phyloP scores from a whole-genome alignment of 2,113 vertebrate genomes.

The Thamnaconus septentrionalis region DNA sequence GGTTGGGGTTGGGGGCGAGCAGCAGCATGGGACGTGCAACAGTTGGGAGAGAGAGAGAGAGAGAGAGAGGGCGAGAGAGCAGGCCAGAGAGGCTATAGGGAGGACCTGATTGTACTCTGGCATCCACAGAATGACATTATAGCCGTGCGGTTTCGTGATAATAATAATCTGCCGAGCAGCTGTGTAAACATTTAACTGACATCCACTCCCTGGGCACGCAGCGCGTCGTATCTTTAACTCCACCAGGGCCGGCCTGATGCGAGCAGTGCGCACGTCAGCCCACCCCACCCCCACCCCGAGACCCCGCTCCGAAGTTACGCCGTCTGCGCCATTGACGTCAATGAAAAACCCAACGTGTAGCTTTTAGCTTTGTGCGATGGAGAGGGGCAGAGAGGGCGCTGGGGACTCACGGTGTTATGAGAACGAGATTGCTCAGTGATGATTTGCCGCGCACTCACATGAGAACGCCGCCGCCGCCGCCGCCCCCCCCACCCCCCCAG shows the following conservation, averaged over 20 bases:
- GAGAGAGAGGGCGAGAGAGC: constrained; percentile 29
- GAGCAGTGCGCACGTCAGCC: constrained; percentile 64
- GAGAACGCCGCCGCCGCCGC: neutral
- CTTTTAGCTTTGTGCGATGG: constrained; percentile 39
- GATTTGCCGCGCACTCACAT: constrained; percentile 26
- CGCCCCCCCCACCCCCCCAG: constrained; percentile 27
- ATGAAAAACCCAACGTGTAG: constrained; percentile 51
- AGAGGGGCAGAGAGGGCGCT: constrained; percentile 32
- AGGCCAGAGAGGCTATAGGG: constrained; percentile 69
- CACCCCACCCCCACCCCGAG: constrained; percentile 35
- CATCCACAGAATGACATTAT: constrained; percentile 81
- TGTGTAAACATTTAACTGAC: constrained; percentile 83
- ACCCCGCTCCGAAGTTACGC: too few species aligned
- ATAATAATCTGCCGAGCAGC: constrained; percentile 82
- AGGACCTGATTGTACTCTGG: constrained; percentile 78
- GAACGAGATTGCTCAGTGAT: constrained; percentile 2
- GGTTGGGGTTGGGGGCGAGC: constrained; percentile 42
- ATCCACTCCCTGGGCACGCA: constrained; percentile 77
- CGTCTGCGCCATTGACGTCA: constrained; percentile 61
- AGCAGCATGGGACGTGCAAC: constrained; percentile 49
- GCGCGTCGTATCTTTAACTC: constrained; percentile 76
- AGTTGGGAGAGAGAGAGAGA: constrained; percentile 3
- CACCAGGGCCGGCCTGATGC: constrained; percentile 71
- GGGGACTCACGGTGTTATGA: constrained; percentile 28
- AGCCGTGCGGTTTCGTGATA: constrained; percentile 82